phyloP scores from a whole-genome alignment of 2,797 vertebrate species.

The Sarcophilus harrisii region DNA sequence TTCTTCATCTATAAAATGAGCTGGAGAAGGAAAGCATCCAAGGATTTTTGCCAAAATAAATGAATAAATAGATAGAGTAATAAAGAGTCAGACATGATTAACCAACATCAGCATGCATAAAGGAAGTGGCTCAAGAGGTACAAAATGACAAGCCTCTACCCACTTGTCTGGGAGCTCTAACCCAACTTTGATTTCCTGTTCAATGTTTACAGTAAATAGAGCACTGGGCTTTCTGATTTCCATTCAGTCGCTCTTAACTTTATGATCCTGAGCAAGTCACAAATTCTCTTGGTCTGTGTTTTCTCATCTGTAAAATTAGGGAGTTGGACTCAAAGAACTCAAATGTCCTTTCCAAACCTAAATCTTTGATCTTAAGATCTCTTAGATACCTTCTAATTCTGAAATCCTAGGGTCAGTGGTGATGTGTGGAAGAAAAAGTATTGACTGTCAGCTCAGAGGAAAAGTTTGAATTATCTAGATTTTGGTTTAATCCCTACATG shows the following conservation, averaged over 20 bases:
- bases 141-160: background rate
- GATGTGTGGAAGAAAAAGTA: background rate
- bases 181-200: background rate
- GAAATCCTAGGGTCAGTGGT: background rate
- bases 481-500: background rate
- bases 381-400: background rate
- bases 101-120: background rate
- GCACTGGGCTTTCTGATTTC: background rate
- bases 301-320: background rate
- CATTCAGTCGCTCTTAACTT: background rate
- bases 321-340: background rate
- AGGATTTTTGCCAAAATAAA: background rate
- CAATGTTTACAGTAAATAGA: background rate
- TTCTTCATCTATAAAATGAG: background rate
- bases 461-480: background rate
- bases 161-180: too few species aligned
- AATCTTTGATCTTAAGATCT: background rate
- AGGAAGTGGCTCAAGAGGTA: background rate
- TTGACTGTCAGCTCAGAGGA: background rate
- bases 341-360: background rate
- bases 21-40: background rate
- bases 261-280: background rate
- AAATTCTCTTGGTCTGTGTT: background rate
- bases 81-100: background rate
- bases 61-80: background rate